Conservation (phyloP, 2,797 vertebrate genomes). For the Microtus agrestis region DNA sequence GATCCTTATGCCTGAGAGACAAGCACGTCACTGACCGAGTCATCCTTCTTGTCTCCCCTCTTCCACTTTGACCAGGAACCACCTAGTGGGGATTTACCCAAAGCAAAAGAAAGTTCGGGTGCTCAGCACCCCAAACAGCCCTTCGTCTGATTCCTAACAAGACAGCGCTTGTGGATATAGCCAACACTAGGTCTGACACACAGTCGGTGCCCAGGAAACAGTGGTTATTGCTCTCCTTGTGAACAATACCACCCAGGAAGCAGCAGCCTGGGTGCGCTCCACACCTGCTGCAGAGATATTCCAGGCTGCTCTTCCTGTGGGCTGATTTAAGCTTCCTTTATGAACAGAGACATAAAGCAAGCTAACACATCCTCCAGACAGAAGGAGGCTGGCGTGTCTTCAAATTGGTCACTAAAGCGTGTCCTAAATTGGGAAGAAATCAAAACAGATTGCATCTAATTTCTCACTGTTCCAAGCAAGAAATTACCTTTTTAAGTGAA, state of each 20-base stretch:
- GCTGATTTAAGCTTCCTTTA: constrained; percentile 64
- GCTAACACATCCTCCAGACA: constrained; percentile 61
- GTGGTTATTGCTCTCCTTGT: not conserved
- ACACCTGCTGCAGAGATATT: not conserved
- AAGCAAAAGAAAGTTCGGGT: not conserved
- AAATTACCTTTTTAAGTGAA: constrained; percentile 79
- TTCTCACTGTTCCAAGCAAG: constrained; percentile 81
- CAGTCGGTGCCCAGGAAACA: not conserved
- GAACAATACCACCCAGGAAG: constrained; percentile 20
- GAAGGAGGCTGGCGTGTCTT: constrained; percentile 58
- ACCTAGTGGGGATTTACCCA: not conserved
- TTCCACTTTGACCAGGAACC: not conserved
- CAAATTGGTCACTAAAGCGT: constrained; percentile 77
- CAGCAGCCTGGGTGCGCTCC: not conserved
- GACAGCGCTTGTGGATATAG: not conserved
- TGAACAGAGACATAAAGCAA: constrained; percentile 72
- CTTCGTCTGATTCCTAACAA: not conserved
- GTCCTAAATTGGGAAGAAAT: constrained; percentile 77
- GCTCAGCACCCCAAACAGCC: not conserved
- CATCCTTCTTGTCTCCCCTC: not conserved
- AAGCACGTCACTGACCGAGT: not conserved
- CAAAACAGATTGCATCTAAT: constrained; percentile 83
- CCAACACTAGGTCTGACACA: not conserved
- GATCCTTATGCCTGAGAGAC: too few relatives aligned
- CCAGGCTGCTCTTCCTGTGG: not conserved